Base-by-base conservation (phyloP, 2,797 vertebrate genomes). In the Menidia menidia region DNA sequence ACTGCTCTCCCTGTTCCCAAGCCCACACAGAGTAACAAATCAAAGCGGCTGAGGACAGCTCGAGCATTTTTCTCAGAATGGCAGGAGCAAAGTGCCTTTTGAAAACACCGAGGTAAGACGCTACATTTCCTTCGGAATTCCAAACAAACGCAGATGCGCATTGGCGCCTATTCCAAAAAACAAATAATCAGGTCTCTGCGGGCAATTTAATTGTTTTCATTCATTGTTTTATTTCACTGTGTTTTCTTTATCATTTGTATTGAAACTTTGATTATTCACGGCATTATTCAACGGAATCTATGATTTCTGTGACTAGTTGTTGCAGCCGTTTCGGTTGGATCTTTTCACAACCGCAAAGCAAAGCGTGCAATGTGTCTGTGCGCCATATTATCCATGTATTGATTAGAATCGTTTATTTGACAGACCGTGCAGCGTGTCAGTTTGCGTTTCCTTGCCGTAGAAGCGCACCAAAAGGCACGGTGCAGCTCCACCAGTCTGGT, bases 1-100 rank as follows among this genome's bases (percentile, higher is more conserved):
- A 58, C 60, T 54, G 58, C 42, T 70, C 63, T 68, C 30, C 55
- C 8, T 48, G 56, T 52, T 44, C 31, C 44, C 25, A 67, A 60
- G 31, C 5, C 43, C 55, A 31, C 75, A 62, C 53, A 59, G 68
- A 78, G 87, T 85, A 87, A 63, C 80, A 87, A 87, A 77, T 63
- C 41, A 6, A 65, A 61, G 31, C 15, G 51, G 32, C 42, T 52
- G 44, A 68, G 71, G 84, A 78, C 67, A 82, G 55, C 76, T 83
- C 74, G 61, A 50, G 11, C 65, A 3, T 64, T n/a, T 51, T 32
- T 55, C 68, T 73, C 54, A 77, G 84, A 75, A 92, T 93, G 91
- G 89, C 92, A 57, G 91, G 89, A 32, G 81, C 89, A 61, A 93
- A 90, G 89, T 87, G 91, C 85, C 89, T 93, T 75, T 80, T 93